A percentile compares a stretch with the other conserved stretches of the same genome.
phyloP scores from a whole-genome alignment of 1,140 invertebrate genomes.

The Atta colombica region DNA sequence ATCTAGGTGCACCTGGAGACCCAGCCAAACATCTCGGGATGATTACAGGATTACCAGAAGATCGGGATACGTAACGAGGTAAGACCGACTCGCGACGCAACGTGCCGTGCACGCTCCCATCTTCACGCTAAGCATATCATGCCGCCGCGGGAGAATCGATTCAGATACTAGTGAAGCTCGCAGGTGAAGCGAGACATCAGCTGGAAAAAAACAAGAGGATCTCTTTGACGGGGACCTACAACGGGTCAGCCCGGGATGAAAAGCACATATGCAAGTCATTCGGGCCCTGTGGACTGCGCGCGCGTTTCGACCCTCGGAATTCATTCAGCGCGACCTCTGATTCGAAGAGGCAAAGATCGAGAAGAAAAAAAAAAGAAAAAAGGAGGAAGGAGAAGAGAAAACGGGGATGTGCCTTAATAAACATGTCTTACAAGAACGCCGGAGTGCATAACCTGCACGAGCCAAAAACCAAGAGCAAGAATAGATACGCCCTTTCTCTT shows the following conservation, averaged over 20 bases:
- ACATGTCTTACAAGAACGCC: constrained; percentile 80
- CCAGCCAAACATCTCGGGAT: constrained; percentile 5
- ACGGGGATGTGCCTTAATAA: constrained; percentile 79
- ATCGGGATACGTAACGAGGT: constrained; percentile 45
- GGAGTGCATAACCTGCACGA: constrained; percentile 81
- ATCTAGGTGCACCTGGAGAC: not conserved
- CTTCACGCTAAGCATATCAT: constrained; percentile 26
- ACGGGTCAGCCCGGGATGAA: constrained; percentile 32
- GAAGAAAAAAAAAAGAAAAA: constrained; percentile 6
- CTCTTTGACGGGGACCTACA: constrained; percentile 14
- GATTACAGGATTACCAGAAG: constrained; percentile 43
- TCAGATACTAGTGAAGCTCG: constrained; percentile 19
- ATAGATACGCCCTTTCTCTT: constrained; percentile 28
- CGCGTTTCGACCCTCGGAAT: constrained; percentile 4
- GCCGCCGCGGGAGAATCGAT: constrained; percentile 32
- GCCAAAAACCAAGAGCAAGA: constrained; percentile 66
- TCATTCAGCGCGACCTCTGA: constrained; percentile 53
- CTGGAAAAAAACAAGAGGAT: not conserved
- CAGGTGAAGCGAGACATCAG: constrained; percentile 53
- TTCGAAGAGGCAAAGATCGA: constrained; percentile 34
- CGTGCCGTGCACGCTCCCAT: not conserved
- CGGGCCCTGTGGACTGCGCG: constrained; percentile 24
- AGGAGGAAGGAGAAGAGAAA: constrained; percentile 39
- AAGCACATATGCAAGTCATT: constrained; percentile 55
- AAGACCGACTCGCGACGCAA: not conserved